These are phyloP conservation scores for Leptinotarsa haldemani DNA, from an alignment of 2,888 invertebrate genomes.

Conservation along the genomic window DNA sequence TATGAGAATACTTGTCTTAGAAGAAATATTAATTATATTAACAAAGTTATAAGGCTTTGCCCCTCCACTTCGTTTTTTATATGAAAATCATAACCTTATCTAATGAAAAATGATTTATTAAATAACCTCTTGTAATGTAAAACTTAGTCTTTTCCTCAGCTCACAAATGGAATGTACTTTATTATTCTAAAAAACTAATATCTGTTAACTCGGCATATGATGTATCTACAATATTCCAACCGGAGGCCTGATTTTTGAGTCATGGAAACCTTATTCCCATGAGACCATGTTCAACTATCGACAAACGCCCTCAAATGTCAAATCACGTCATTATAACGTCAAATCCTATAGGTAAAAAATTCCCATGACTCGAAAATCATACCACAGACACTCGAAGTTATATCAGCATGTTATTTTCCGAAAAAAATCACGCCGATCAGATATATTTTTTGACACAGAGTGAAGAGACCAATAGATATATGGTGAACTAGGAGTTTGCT, in stretches of 20 bases:
- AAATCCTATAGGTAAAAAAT: too few species aligned
- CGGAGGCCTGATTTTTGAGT: not conserved
- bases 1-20: too few species aligned
- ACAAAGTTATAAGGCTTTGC: too few species aligned
- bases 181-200: not conserved
- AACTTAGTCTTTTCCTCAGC: not conserved
- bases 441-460: not conserved
- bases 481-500: not conserved
- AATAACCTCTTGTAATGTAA: not conserved
- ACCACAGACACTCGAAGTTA: too few species aligned
- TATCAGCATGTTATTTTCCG: too few species aligned
- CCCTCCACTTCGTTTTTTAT: too few species aligned
- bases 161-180: not conserved
- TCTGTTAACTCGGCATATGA: not conserved
- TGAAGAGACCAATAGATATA: not conserved
- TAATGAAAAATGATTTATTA: not conserved
- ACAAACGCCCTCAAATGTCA: too few species aligned
- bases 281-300: too few species aligned
- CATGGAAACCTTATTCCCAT: too few species aligned
- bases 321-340: too few species aligned
- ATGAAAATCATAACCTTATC: constrained; percentile 3
- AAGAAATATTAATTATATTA: too few species aligned
- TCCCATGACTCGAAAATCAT: too few species aligned
- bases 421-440: not conserved
- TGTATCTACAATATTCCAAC: not conserved